phyloP scores from a whole-genome alignment of 2,113 vertebrate genomes.

The Mesitornis unicolor region DNA sequence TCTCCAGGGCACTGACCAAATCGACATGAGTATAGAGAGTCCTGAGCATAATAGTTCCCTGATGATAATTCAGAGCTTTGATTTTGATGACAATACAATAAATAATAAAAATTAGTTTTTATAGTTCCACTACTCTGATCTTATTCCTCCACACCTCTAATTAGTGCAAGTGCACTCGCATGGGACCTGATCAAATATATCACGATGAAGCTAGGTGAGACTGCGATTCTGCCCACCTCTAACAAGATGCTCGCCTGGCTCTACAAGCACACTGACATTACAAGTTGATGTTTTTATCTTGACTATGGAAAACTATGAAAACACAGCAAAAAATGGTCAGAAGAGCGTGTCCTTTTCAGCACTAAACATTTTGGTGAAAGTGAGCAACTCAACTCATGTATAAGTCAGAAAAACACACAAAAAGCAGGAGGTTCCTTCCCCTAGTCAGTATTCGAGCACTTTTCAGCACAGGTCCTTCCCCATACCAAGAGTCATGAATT shows the following conservation, averaged over 20 bases:
- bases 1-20: neutral
- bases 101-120: neutral
- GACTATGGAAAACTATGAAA: neutral
- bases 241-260: neutral
- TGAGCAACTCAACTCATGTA: rapidly evolving
- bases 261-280: neutral
- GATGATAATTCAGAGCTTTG: neutral
- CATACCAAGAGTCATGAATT: neutral
- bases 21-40: neutral
- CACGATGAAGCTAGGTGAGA: neutral
- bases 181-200: neutral
- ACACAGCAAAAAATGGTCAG: neutral
- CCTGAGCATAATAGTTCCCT: neutral
- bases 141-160: neutral
- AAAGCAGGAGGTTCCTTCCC: neutral
- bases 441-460: neutral
- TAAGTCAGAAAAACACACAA: neutral
- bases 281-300: neutral
- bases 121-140: neutral
- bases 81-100: neutral
- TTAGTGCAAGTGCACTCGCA: neutral
- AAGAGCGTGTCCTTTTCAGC: neutral
- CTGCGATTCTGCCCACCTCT: neutral
- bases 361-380: neutral
- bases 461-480: neutral